Evolutionary conservation across 1,140 invertebrate species (phyloP).

Genomic region (Temnothorax nylanderi): DNA sequence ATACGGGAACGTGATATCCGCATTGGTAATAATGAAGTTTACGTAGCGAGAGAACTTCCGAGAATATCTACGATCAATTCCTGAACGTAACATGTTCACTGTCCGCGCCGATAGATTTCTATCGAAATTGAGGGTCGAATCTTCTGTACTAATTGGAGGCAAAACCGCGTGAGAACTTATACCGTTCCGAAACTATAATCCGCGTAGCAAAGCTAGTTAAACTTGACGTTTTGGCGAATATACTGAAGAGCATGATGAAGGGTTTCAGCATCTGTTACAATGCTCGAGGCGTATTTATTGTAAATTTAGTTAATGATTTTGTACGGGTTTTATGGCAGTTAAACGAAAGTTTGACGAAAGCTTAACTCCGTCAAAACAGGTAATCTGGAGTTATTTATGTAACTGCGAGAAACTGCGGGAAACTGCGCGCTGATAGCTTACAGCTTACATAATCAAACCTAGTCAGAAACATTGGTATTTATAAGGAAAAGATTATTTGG

Average conservation of each 20-base stretch:
- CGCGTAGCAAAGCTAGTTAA: constrained; percentile 6
- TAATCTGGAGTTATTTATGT: background rate
- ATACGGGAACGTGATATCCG: background rate
- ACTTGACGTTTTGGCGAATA: constrained; percentile 21
- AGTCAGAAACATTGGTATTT: too few relatives aligned
- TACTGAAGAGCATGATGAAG: background rate
- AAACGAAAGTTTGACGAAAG: background rate
- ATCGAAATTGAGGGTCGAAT: background rate
- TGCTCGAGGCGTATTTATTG: background rate
- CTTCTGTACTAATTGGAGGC: constrained; percentile 35
- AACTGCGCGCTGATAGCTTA: too few relatives aligned
- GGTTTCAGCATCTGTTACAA: constrained; percentile 21
- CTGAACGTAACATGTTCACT: background rate
- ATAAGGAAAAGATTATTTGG: too few relatives aligned
- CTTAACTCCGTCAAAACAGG: too few relatives aligned
- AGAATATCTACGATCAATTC: constrained; percentile 27
- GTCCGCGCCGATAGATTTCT: constrained; percentile 19
- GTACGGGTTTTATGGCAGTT: background rate
- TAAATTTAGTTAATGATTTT: constrained; percentile 1
- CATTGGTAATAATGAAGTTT: constrained; percentile 28
- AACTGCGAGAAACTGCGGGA: background rate
- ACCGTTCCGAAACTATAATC: constrained; percentile 22
- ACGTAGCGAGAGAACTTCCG: constrained; percentile 23
- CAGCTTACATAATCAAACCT: too few relatives aligned
- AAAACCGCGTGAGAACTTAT: constrained; percentile 31